These are phyloP conservation scores for Pan paniscus DNA, from an alignment of 2,113 vertebrate genomes.

Conservation along the genomic window DNA sequence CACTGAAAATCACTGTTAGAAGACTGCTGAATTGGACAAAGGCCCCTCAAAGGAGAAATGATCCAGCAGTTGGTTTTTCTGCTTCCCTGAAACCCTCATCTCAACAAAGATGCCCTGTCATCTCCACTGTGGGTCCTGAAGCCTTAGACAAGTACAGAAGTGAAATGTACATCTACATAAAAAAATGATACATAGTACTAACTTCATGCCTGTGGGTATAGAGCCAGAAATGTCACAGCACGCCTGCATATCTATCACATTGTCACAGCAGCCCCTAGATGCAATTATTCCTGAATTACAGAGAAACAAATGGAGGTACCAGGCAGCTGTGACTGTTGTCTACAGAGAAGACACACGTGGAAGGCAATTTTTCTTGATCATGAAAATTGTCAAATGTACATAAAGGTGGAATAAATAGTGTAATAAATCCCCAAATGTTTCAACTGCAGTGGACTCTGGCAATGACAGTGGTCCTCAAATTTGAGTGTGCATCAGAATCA, in stretches of 20 bases:
- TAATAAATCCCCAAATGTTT: neutral
- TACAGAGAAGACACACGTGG: neutral
- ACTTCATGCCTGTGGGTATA: neutral
- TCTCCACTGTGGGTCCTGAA: neutral
- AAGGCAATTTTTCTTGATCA: neutral
- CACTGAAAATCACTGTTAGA: neutral
- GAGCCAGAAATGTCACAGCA: neutral
- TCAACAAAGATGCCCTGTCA: neutral
- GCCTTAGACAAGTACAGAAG: neutral
- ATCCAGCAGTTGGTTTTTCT: neutral
- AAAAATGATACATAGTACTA: neutral
- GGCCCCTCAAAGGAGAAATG: neutral
- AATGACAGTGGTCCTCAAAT: neutral
- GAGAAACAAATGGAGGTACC: neutral
- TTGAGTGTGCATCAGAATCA: neutral
- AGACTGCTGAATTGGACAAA: neutral
- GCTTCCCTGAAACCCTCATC: neutral
- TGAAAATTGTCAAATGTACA: neutral
- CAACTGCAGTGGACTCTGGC: neutral
- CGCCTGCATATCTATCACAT: rapidly evolving
- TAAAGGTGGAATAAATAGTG: neutral
- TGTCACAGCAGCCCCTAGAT: neutral
- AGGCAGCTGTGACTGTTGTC: neutral
- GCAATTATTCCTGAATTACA: neutral
- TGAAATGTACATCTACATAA: neutral